These are phyloP conservation scores for Loripinus fragilis DNA, from an alignment of 2,888 invertebrate species.

Conservation along the genomic window DNA sequence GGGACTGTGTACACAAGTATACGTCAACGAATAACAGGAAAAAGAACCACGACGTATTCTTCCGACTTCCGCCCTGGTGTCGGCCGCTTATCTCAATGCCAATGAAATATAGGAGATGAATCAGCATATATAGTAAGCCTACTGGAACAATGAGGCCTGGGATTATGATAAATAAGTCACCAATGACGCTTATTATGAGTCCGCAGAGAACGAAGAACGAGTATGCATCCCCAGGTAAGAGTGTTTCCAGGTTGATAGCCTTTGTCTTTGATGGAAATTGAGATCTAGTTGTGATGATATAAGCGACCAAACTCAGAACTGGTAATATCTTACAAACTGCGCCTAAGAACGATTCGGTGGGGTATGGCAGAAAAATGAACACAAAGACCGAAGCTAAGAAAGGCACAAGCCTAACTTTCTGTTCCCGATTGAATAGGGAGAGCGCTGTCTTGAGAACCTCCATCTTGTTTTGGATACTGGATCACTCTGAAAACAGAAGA, in stretches of 20 bases:
- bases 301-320: conserved; percentile 65
- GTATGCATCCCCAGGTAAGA: conserved; percentile 60
- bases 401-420: conserved; percentile 63
- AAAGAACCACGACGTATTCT: conserved; percentile 54
- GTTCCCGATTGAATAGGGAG: conserved; percentile 45
- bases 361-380: conserved; percentile 64
- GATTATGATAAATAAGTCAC: conserved; percentile 58
- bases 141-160: conserved; percentile 66
- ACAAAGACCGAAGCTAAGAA: conserved; percentile 60
- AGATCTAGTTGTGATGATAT: conserved; percentile 53
- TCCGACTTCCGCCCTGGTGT: conserved; percentile 44
- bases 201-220: conserved; percentile 61
- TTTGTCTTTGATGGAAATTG: conserved; percentile 50
- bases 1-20: conserved; percentile 50
- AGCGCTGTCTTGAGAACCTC: conserved; percentile 48
- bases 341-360: conserved; percentile 61
- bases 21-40: conserved; percentile 53
- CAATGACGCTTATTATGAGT: conserved; percentile 66
- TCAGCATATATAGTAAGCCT: conserved; percentile 64
- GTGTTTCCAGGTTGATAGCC: conserved; percentile 36
- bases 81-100: conserved; percentile 61
- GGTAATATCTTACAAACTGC: conserved; percentile 74
- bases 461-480: conserved; percentile 29
- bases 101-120: conserved; percentile 60
- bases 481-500: background rate